Evolutionary conservation across 1,140 invertebrate species (phyloP).

Genomic region (Temnothorax nylanderi): DNA sequence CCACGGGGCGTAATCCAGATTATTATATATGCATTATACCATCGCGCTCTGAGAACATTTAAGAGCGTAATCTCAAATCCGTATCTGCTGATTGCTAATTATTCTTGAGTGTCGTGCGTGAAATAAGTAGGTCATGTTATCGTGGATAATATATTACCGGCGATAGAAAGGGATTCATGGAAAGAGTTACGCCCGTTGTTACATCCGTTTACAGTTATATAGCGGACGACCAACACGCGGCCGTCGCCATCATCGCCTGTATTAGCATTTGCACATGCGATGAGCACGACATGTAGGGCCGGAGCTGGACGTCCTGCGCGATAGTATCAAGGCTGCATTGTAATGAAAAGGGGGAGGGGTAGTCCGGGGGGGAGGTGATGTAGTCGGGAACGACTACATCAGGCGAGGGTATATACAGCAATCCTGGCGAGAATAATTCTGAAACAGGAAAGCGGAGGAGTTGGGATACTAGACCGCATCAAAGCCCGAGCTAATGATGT

Average conservation of each 20-base stretch:
- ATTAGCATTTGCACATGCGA: slow-evolving; percentile 65
- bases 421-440: slow-evolving; percentile 76
- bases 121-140: slow-evolving; percentile 20
- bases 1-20: slow-evolving; percentile 37
- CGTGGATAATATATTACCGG: slow-evolving; percentile 19
- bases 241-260: slow-evolving; percentile 6
- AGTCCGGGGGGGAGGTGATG: background rate
- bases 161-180: slow-evolving; percentile 17
- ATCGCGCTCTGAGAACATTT: slow-evolving; percentile 22
- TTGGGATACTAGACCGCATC: slow-evolving; percentile 75
- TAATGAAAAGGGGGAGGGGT: slow-evolving; percentile 65
- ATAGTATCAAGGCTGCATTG: slow-evolving; percentile 76
- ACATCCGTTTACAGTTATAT: slow-evolving; percentile 26
- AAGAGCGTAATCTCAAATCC: slow-evolving; percentile 29
- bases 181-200: slow-evolving; percentile 32
- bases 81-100: slow-evolving; percentile 26
- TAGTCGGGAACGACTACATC: slow-evolving; percentile 65
- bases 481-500: slow-evolving; percentile 79
- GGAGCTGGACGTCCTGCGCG: slow-evolving; percentile 61
- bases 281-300: slow-evolving; percentile 48
- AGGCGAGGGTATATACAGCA: slow-evolving; percentile 70
- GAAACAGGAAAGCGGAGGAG: slow-evolving; percentile 69
- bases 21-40: slow-evolving; percentile 29
- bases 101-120: slow-evolving; percentile 13
- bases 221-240: background rate